A percentile compares a stretch with the other conserved stretches of the same genome.
phyloP scores from a whole-genome alignment of 2,113 vertebrate species.

The Thunnus thynnus region DNA sequence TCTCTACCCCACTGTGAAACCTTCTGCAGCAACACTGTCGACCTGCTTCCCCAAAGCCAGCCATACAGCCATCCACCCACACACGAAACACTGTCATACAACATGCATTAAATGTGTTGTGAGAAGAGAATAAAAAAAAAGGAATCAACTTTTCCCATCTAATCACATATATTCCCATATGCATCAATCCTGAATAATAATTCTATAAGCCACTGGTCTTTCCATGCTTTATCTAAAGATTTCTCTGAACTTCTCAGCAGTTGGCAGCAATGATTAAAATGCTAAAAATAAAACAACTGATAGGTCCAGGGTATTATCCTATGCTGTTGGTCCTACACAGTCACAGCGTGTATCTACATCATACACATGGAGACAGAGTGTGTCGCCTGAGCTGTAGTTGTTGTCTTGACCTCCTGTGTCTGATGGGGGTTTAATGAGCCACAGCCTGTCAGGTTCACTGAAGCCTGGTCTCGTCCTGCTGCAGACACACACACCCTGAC shows the following conservation, averaged over 20 bases:
- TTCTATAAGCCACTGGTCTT: slow-evolving; percentile 53
- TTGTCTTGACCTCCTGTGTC: slow-evolving; percentile 73
- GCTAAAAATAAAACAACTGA: slow-evolving; percentile 72
- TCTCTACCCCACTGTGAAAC: slow-evolving; percentile 71
- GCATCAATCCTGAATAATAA: slow-evolving; percentile 33
- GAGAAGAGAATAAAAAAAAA: slow-evolving; percentile 25
- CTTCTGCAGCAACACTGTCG: slow-evolving; percentile 65
- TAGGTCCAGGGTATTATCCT: slow-evolving; percentile 50
- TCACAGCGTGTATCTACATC: slow-evolving; percentile 33
- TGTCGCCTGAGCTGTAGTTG: slow-evolving; percentile 43
- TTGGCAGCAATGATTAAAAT: slow-evolving; percentile 56
- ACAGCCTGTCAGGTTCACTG: slow-evolving; percentile 69
- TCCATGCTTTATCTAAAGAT: slow-evolving; percentile 61
- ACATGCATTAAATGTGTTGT: background rate
- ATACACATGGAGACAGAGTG: slow-evolving; percentile 20
- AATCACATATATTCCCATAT: slow-evolving; percentile 30
- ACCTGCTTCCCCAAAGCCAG: slow-evolving; percentile 68
- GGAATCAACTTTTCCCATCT: slow-evolving; percentile 34
- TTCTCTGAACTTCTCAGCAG: slow-evolving; percentile 55
- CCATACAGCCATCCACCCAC: slow-evolving; percentile 37
- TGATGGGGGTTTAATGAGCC: slow-evolving; percentile 78
- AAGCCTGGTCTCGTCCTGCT: slow-evolving; percentile 57
- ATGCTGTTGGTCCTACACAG: slow-evolving; percentile 19
- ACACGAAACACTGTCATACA: slow-evolving; percentile 32
- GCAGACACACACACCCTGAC: slow-evolving; percentile 55